Base-by-base conservation (phyloP, 2,888 invertebrate species). In the Mystacides longicornis region DNA sequence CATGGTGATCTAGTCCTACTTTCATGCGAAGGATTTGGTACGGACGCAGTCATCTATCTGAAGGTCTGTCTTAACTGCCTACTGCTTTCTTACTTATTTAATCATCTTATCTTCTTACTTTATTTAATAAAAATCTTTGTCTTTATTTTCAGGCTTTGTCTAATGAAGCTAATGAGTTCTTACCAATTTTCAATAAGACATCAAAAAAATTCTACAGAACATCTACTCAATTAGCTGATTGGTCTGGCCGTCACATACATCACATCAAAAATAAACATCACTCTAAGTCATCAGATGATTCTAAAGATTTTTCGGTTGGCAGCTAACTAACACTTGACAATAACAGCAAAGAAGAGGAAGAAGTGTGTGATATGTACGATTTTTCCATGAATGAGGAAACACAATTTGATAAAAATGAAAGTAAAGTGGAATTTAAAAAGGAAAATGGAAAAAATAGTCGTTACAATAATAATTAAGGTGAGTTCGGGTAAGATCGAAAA, bases 101-200 rank as follows among this genome's bases (percentile, higher is more conserved):
- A 23, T 2, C 14, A 31, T 2, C 20, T 1, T 1, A 50, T 50
- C 47, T 47, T 27, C 11, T 27, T 27, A 27, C 27, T 7, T 11
- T 7, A 27, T 27, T 27, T 11, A 9, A 31, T 31, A 11, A 11
- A 14, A 14, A 31, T 11, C 9, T 31, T 31, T 31, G 33, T 14
- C n/a, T 16, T 16, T 43, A 7, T 62, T 62, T 63, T 2, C 71
- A 96, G 95, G 94, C 96, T 0, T 74, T 96, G 55, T 88, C 95
- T 2, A 91, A 93, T 72, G 98, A 99, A 75, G 98, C 99, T 1
- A 96, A 93, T 74, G 99, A 99, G 69, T 78, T 96, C 47, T 78
- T 99, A 53, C 99, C 99, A 0, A 89, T 99, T 61, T 99, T 95
- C 81, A 98, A 98, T 75, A 92, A 93, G 65, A 95, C 96, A 1